Percentiles rank a stretch among this genome's conserved stretches.
Evolutionary conservation across 2,888 invertebrate species (phyloP).

Genomic region (Eupithecia tripunctaria): DNA sequence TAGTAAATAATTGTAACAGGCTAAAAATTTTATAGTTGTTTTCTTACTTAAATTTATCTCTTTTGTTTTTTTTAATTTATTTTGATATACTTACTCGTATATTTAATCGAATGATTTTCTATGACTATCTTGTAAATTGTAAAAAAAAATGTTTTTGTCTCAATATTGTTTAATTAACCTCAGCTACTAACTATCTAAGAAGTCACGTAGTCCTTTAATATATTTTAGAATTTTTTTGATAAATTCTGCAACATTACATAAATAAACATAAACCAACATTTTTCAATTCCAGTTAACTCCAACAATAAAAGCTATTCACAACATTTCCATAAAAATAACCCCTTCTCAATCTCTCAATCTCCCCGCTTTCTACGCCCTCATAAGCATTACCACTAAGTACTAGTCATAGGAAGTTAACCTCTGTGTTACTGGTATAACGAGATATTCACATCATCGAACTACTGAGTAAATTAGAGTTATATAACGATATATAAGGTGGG

Average conservation of each 20-base stretch:
- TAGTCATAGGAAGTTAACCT: slow-evolving; percentile 10
- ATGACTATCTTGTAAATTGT: too few species aligned
- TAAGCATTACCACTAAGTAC: background rate
- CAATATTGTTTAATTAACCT: too few species aligned
- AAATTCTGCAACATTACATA: too few species aligned
- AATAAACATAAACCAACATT: background rate
- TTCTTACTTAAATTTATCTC: too few species aligned
- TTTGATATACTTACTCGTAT: too few species aligned
- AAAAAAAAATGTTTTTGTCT: too few species aligned
- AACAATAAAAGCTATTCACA: too few species aligned
- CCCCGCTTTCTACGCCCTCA: slow-evolving; percentile 4
- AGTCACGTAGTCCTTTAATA: background rate
- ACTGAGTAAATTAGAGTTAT: slow-evolving; percentile 27
- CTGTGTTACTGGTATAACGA: slow-evolving; percentile 33
- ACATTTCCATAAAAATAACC: background rate
- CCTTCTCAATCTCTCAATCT: background rate
- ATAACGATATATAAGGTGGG: slow-evolving; percentile 23
- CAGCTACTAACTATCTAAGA: background rate
- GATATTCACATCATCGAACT: slow-evolving; percentile 31
- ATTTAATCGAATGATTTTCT: too few species aligned
- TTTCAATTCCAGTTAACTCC: too few species aligned
- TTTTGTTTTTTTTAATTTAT: too few species aligned
- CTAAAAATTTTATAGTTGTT: background rate
- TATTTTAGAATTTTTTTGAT: background rate
- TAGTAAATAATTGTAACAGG: background rate